Conservation (phyloP, 2,797 vertebrate species). For the Bradypodion pumilum region DNA sequence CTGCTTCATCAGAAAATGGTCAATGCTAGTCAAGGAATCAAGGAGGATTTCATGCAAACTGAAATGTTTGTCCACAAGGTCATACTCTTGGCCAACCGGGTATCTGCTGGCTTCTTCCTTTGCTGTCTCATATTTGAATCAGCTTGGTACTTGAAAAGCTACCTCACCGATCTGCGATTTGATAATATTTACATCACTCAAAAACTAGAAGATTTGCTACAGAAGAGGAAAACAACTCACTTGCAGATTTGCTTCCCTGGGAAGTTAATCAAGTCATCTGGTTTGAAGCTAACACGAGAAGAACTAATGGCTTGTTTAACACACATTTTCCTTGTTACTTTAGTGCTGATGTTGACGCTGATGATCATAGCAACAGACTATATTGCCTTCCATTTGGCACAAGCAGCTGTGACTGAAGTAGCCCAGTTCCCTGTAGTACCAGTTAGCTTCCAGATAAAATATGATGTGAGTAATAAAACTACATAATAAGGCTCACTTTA, state of each 20-base stretch:
- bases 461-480: constrained; percentile 75
- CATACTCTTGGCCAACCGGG: constrained; percentile 74
- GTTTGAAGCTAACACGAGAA: constrained; percentile 76
- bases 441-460: constrained; percentile 76
- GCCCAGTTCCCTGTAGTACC: constrained; percentile 80
- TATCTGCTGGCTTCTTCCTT: constrained; percentile 80
- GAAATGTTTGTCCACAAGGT: constrained; percentile 71
- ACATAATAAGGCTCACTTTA: not conserved
- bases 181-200: constrained; percentile 82
- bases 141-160: constrained; percentile 82
- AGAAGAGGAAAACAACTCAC: constrained; percentile 50
- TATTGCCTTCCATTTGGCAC: constrained; percentile 78
- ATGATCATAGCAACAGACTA: constrained; percentile 80
- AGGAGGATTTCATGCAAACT: constrained; percentile 76
- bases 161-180: constrained; percentile 84
- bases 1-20: constrained; percentile 74
- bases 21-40: constrained; percentile 76
- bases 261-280: constrained; percentile 65
- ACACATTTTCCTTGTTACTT: constrained; percentile 74
- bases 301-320: constrained; percentile 79
- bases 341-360: constrained; percentile 79
- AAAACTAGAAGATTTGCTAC: constrained; percentile 63
- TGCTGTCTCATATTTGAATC: constrained; percentile 81
- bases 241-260: constrained; percentile 59
- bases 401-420: constrained; percentile 72